phyloP scores from a whole-genome alignment of 2,797 vertebrate genomes.

The Tenualosa ilisha region DNA sequence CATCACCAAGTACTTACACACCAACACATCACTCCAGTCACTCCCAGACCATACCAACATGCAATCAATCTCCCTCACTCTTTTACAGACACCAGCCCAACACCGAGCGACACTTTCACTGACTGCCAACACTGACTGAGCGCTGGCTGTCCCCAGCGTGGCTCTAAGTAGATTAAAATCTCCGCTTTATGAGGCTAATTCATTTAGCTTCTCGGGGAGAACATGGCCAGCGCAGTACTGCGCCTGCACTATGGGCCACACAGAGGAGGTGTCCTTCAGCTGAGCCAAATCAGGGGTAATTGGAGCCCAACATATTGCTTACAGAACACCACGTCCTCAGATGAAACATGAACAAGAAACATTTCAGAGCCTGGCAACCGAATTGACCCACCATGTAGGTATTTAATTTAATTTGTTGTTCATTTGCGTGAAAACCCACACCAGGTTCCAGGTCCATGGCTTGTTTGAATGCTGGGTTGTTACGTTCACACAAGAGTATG shows the following conservation, averaged over 20 bases:
- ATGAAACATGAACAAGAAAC: neutral
- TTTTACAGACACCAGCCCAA: neutral
- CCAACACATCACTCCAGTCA: neutral
- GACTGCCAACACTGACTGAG: neutral
- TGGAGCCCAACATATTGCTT: neutral
- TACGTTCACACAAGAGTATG: neutral
- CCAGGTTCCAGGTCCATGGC: neutral
- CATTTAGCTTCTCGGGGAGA: constrained; percentile 9
- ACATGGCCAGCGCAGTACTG: neutral
- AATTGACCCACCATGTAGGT: neutral
- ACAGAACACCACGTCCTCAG: neutral
- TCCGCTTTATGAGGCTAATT: neutral
- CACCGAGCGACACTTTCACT: neutral
- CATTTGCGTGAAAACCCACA: neutral
- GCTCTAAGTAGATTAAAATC: constrained; percentile 14
- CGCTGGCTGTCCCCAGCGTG: neutral
- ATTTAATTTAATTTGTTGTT: neutral
- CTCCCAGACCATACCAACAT: neutral
- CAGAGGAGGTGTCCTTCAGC: neutral
- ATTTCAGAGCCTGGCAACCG: neutral
- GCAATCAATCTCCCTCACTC: neutral
- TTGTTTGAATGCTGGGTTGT: neutral
- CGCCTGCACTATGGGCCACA: neutral
- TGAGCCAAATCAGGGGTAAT: neutral
- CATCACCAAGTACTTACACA: neutral